Evolutionary conservation across 2,888 invertebrate species (phyloP), one percentile per base, ranked within the genome.

Genomic region (Pristionchus japonicus): DNA sequence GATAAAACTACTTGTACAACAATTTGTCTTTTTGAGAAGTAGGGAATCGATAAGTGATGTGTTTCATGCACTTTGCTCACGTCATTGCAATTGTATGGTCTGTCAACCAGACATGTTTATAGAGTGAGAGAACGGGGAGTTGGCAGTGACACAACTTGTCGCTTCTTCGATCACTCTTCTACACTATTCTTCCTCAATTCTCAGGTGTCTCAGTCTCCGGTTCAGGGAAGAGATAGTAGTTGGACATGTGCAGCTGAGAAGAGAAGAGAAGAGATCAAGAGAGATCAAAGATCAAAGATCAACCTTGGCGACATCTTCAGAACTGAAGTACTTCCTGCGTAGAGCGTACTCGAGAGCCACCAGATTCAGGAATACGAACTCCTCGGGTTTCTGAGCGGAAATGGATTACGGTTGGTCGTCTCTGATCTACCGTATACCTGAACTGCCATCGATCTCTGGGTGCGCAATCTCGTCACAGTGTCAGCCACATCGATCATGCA

Each of bases 261-360:
- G 1, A 40, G 27, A 27, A 20, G 43, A 27, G 31, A 34, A n/a
- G 34, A 70, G 70, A 34, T 52, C 27, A 49, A 7, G n/a, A n/a
- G n/a, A n/a, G n/a, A 52, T 83, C 82, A 52, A 57, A 34, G 52
- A 52, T 52, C 34, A 34, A 31, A n/a, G n/a, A n/a, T 52, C 17
- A n/a, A 85, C 85, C 61, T 85, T 61, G 15, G 85, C 37, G 20
- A 88, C 88, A n/a, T 84, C 57, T 47, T 86, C 82, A 40, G 49
- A 57, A 15, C 23, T 34, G 31, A 88, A 88, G 85, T 88, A 90
- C n/a, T 88, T 86, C 70, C 80, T 85, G 27, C 92, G 92, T n/a
- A 93, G 88, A 15, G 92, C 92, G 89, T 91, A 93, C 85, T 93
- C 93, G n/a, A 92, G 80, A 31, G 91, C 57, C 34, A 91, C 87